Evolutionary conservation across 1,140 invertebrate species (phyloP), one percentile per base, ranked within the genome.

Genomic region (Bombus affinis): DNA sequence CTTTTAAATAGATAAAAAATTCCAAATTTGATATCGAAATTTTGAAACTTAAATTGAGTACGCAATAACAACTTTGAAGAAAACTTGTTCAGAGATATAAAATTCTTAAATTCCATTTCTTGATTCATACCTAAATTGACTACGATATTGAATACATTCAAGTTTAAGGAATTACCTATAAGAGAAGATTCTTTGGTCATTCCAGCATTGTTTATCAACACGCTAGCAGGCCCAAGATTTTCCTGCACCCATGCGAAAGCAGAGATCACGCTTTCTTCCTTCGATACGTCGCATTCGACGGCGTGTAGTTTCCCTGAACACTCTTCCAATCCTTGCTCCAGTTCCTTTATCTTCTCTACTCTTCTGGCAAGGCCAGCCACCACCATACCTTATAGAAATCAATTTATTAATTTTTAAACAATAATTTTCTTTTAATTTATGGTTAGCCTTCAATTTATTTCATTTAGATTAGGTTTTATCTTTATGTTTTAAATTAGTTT

Each of bases 181-280:
- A 93, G 85, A 1, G 91, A 91, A 0, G 91, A 91, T 39, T 93
- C 92, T 72, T 92, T 93, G 8, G 86, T 88, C 10, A 96, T 86
- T 5, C 96, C 97, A 1, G 97, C 97, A 92, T 97, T 97, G 90
- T 97, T 97, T 6, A 97, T 93, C 74, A 97, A 95, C 9, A 97
- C 95, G 91, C 97, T 96, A n/a, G 97, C 94, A 10, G 96, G 95
- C 6, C 97, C 97, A 13, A 97, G 91, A 35, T 95, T 95, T 18
- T 94, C 91, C 77, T 96, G 95, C 2, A 97, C 95, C 95, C 95
- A 96, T 13, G 95, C 91, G 88, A 97, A 97, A 76, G 97, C 95
- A 9, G 93, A 89, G n/a, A 95, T 83, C 6, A 97, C 96, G 5
- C 97, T 96, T 10, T 96, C 95, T 90, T 97, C 97, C 3, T 96